phyloP scores from a whole-genome alignment of 2,797 vertebrate genomes.

The Paratrypauchen microcephalus region DNA sequence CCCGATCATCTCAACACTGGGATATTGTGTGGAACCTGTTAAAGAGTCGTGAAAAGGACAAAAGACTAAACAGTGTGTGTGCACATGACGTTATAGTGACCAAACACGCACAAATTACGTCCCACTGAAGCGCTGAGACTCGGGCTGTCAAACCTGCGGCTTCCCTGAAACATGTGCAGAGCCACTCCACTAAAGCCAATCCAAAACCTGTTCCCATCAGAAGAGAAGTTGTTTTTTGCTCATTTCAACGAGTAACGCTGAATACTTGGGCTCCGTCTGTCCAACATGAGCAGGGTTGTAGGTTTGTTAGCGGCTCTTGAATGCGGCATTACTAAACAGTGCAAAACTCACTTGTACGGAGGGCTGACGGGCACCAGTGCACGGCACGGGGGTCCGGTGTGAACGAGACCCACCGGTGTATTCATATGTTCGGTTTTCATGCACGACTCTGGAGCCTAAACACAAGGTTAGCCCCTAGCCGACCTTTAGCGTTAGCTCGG shows the following conservation, averaged over 20 bases:
- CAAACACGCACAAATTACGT: neutral
- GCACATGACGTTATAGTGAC: neutral
- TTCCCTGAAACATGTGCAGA: constrained; percentile 41
- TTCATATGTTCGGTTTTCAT: constrained; percentile 1
- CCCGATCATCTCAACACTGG: constrained; percentile 57
- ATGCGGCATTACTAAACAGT: constrained; percentile 21
- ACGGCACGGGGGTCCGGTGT: neutral
- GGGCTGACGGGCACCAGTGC: fast-evolving
- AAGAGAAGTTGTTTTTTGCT: too few species aligned
- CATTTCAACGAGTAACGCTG: neutral
- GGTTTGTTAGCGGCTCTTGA: too few species aligned
- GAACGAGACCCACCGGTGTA: neutral
- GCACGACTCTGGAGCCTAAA: constrained; percentile 34
- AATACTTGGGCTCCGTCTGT: neutral
- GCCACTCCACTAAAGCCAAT: neutral
- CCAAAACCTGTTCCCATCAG: too few species aligned
- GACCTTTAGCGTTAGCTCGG: constrained; percentile 71
- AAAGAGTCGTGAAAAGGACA: constrained; percentile 13
- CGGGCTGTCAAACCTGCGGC: constrained; percentile 46
- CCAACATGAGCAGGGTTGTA: too few species aligned
- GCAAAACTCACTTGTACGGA: neutral
- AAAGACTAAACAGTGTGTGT: neutral
- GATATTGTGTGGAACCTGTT: constrained; percentile 41
- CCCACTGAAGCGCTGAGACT: neutral
- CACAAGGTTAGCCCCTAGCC: constrained; percentile 62